Evolutionary conservation across 2,888 invertebrate genomes (phyloP).

Genomic region (Selenia dentaria): DNA sequence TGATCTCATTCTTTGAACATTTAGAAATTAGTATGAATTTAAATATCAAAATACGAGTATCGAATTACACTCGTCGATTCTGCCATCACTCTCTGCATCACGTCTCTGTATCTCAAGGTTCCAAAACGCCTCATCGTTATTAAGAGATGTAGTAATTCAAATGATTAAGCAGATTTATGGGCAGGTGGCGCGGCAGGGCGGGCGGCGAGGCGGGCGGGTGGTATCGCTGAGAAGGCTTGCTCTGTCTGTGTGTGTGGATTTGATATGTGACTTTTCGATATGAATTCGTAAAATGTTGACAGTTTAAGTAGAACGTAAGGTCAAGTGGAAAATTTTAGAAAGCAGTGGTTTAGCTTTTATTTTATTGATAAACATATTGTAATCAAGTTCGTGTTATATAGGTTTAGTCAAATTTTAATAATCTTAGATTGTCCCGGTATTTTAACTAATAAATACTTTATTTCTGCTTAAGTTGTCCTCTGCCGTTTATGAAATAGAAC

Average conservation of each 20-base stretch:
- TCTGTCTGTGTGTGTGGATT: slow-evolving; percentile 26
- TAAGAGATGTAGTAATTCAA: slow-evolving; percentile 62
- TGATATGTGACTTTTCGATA: slow-evolving; percentile 8
- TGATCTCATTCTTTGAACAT: no score
- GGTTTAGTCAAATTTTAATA: no score
- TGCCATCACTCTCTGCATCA: slow-evolving; percentile 19
- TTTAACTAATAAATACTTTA: no score
- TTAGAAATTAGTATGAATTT: no score
- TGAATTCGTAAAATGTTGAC: not conserved
- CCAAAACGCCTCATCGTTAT: slow-evolving; percentile 34
- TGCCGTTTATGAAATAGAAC: no score
- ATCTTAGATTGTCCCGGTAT: no score
- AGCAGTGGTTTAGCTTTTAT: no score
- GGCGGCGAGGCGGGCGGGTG: slow-evolving; percentile 33
- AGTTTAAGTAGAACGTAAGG: no score
- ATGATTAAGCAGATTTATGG: slow-evolving; percentile 72
- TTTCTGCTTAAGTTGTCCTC: no score
- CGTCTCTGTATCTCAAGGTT: slow-evolving; percentile 17
- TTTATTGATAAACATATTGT: no score
- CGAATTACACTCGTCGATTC: slow-evolving; percentile 7
- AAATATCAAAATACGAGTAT: slow-evolving; percentile 4
- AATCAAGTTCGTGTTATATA: no score
- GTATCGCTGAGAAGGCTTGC: slow-evolving; percentile 17
- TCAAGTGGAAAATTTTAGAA: no score
- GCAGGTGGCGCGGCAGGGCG: slow-evolving; percentile 37